Percentiles rank a stretch among this genome's conserved stretches.
These are phyloP conservation scores for Platycheirus albimanus DNA, from an alignment of 2,888 invertebrate species.

Conservation along the genomic window DNA sequence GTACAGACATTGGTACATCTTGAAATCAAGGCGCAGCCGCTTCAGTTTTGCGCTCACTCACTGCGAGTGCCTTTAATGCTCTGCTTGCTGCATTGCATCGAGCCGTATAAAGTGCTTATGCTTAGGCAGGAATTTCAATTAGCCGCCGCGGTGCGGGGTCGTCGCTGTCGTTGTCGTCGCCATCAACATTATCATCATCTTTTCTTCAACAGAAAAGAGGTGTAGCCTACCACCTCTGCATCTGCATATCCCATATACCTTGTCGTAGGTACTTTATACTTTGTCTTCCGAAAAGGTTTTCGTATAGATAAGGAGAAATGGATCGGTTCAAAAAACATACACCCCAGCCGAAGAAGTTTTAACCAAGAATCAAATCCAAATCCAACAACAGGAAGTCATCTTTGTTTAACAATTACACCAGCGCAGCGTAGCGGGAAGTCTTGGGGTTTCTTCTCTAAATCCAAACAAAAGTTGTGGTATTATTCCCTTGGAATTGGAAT, in stretches of 20 bases:
- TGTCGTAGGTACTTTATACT: background rate
- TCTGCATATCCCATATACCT: conserved; percentile 14
- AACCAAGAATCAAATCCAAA: background rate
- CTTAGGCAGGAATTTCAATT: conserved; percentile 57
- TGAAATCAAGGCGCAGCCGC: conserved; percentile 67
- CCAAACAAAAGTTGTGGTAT: conserved; percentile 18
- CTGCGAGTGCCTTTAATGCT: conserved; percentile 32
- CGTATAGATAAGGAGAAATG: conserved; percentile 29
- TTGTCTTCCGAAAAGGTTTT: conserved; percentile 27
- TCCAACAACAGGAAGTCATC: conserved; percentile 48
- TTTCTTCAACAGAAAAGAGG: conserved; percentile 51
- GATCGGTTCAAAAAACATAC: conserved; percentile 46
- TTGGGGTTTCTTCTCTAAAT: conserved; percentile 60
- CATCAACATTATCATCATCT: conserved; percentile 23
- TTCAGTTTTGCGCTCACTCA: conserved; percentile 38
- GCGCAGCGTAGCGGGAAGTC: no score
- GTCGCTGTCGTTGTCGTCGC: conserved; percentile 12
- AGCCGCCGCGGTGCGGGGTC: no score
- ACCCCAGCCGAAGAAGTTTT: background rate
- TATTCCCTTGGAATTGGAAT: background rate
- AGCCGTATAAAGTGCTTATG: no score
- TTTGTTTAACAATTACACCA: background rate
- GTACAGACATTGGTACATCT: conserved; percentile 19
- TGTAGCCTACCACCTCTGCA: conserved; percentile 51
- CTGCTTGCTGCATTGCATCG: conserved; percentile 25